Base-by-base conservation (phyloP, 2,888 invertebrate genomes). In the Nezara viridula region DNA sequence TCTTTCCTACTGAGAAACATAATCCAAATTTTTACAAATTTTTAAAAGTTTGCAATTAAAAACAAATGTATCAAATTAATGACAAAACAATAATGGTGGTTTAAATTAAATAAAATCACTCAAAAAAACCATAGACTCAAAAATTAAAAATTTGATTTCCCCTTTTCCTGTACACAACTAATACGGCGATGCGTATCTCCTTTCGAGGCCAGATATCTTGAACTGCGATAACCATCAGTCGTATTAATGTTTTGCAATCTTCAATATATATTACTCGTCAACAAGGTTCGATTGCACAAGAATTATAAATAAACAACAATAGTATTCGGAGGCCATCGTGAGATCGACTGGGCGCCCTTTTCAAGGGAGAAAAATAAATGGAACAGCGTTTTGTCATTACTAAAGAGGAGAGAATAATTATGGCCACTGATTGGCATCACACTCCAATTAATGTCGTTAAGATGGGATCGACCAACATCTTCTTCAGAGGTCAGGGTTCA, bases 141-240 rank as follows among this genome's bases (percentile, higher is more conserved):
- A n/a, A n/a, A n/a, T n/a, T 50, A 21, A 50, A 50, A 50, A 14
- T 50, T 50, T 19, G 21, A 4, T 27, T n/a, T 14, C n/a, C n/a
- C n/a, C 27, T 60, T 60, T 60, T 27, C n/a, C 60, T 60, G 10
- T 12, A 16, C 27, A 27, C 60, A 27, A 60, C n/a, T 10, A 60
- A 60, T 60, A 60, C 60, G 10, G 12, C 27, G 60, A 55, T 55
- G 10, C 55, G 9, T 55, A 55, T 55, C 55, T n/a, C 9, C 7
- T 55, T 19, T 55, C 55, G 60, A 60, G 60, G 60, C 60, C 60
- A 60, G 27, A 60, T n/a, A 60, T 60, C 60, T 60, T 60, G 60
- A 60, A 60, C 60, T 27, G 19, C 9, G 60, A 60, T 60, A 60
- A 60, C 12, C 27, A 27, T n/a, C 60, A 14, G 14, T 27, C 60